These are phyloP conservation scores for Anolis carolinensis DNA, from an alignment of 2,113 vertebrate genomes.

Conservation along the genomic window DNA sequence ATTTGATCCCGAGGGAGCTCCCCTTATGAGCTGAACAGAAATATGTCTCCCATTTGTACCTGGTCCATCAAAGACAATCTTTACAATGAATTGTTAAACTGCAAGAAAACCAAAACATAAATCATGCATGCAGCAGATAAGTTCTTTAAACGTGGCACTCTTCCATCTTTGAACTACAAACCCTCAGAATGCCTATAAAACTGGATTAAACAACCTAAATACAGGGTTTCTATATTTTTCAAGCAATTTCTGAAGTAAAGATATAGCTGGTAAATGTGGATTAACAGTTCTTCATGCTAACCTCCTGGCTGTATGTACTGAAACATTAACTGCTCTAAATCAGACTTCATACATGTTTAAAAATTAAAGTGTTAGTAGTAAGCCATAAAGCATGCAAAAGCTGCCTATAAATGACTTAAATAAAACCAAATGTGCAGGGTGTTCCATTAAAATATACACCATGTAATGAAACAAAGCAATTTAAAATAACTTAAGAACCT, in stretches of 20 bases:
- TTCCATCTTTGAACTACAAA: constrained; percentile 64
- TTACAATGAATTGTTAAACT: constrained; percentile 47
- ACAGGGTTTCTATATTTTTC: constrained; percentile 34
- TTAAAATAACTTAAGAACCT: constrained; percentile 76
- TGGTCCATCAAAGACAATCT: constrained; percentile 32
- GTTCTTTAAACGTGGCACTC: constrained; percentile 54
- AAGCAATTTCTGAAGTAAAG: constrained; percentile 42
- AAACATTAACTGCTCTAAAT: constrained; percentile 60
- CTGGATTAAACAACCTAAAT: constrained; percentile 17
- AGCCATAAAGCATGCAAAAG: constrained; percentile 70
- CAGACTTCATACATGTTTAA: constrained; percentile 51
- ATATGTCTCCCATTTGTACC: constrained; percentile 52
- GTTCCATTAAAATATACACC: constrained; percentile 69
- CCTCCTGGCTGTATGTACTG: constrained; percentile 57
- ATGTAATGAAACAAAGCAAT: constrained; percentile 70
- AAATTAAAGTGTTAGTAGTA: constrained; percentile 59
- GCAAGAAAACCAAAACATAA: constrained; percentile 62
- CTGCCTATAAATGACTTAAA: constrained; percentile 52
- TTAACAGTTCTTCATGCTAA: constrained; percentile 7
- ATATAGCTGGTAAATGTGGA: constrained; percentile 32
- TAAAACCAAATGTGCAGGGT: constrained; percentile 66
- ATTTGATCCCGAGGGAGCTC: constrained; percentile 43
- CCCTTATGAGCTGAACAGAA: constrained; percentile 60
- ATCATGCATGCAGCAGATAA: constrained; percentile 70
- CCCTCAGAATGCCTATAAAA: constrained; percentile 55